A percentile compares a stretch with the other conserved stretches of the same genome.
These are phyloP conservation scores for Syngnathus rostellatus DNA, from an alignment of 2,797 vertebrate species.

Conservation along the genomic window DNA sequence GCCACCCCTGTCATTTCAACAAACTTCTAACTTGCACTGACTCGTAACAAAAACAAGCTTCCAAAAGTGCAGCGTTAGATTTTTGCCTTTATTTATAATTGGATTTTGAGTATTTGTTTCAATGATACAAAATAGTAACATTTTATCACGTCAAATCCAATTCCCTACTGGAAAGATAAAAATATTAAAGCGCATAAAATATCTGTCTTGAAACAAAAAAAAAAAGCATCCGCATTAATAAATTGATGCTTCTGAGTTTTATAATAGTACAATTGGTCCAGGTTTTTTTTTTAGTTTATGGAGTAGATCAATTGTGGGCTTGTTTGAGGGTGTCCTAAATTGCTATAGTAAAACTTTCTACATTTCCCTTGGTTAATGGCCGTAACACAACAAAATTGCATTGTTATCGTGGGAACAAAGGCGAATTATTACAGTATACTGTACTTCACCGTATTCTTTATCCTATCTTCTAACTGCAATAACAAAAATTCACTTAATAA, in stretches of 20 bases:
- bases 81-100: not conserved
- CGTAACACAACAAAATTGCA: not conserved
- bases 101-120: not conserved
- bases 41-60: not conserved
- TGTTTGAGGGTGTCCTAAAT: conserved; percentile 31
- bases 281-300: conserved; percentile 27
- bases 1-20: not conserved
- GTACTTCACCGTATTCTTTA: not conserved
- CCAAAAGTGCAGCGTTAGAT: not conserved
- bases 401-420: not conserved
- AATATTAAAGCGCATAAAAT: not conserved
- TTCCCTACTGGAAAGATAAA: not conserved
- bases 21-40: not conserved
- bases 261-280: not conserved
- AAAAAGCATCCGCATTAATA: not conserved
- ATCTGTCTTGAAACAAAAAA: not conserved
- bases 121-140: not conserved
- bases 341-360: conserved; percentile 32
- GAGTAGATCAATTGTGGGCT: conserved; percentile 29
- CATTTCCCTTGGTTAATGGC: not conserved
- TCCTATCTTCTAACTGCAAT: not conserved
- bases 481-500: not conserved
- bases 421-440: not conserved
- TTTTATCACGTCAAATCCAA: conserved; percentile 4
- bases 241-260: not conserved